Evolutionary conservation across 2,888 invertebrate species (phyloP).

Genomic region (Nomada goodeniana): DNA sequence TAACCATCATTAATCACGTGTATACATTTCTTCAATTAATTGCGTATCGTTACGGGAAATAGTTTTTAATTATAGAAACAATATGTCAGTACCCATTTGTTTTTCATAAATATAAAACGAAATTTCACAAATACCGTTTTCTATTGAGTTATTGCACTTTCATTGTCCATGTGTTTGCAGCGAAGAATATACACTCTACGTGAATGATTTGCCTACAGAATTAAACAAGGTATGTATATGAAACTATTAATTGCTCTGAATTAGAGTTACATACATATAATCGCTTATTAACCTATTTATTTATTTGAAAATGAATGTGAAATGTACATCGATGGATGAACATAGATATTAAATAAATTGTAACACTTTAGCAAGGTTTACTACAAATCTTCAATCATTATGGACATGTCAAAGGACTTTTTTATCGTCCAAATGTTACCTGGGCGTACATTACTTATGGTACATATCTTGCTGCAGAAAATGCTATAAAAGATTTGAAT

Average conservation of each 20-base stretch:
- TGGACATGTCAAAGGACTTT: conserved; percentile 66
- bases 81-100: no score
- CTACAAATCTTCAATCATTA: conserved; percentile 70
- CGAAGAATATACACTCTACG: conserved; percentile 67
- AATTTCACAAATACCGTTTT: background rate
- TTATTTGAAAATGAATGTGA: background rate
- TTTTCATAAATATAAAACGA: no score
- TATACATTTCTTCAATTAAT: background rate
- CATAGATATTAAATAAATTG: conserved; percentile 6
- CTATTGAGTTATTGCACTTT: background rate
- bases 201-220: conserved; percentile 74
- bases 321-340: background rate
- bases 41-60: no score
- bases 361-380: conserved; percentile 69
- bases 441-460: conserved; percentile 76
- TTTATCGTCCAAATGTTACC: conserved; percentile 52
- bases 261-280: background rate
- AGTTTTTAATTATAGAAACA: no score
- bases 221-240: conserved; percentile 71
- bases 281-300: background rate
- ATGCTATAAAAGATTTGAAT: conserved; percentile 75
- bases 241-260: background rate
- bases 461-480: conserved; percentile 75
- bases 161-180: conserved; percentile 13
- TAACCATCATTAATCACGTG: background rate